Evolutionary conservation across 1,140 invertebrate species (phyloP).

Genomic region (Rhagoletis pomonella): DNA sequence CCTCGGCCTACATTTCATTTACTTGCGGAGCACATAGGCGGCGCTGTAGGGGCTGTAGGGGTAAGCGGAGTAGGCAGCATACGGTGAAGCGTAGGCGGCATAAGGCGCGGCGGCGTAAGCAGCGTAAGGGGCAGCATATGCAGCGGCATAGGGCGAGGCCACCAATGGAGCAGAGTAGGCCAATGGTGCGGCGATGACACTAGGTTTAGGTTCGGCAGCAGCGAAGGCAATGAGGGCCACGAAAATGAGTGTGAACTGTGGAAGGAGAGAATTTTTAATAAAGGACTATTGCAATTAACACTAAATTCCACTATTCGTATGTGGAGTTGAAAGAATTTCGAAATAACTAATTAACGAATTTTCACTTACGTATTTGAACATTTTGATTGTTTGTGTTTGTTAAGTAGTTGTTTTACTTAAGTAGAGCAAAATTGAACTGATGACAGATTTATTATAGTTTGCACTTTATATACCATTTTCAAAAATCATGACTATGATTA

Average conservation of each 20-base stretch:
- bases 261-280: background rate
- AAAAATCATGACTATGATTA: too few species aligned
- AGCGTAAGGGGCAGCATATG: constrained; percentile 57
- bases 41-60: constrained; percentile 42
- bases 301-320: too few species aligned
- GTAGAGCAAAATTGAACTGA: constrained; percentile 42
- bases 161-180: constrained; percentile 55
- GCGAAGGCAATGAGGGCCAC: constrained; percentile 68
- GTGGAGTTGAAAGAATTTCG: background rate
- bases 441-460: background rate
- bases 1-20: background rate
- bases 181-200: constrained; percentile 62
- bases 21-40: constrained; percentile 56
- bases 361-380: constrained; percentile 73
- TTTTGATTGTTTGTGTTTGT: constrained; percentile 60
- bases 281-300: background rate
- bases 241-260: constrained; percentile 69
- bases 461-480: background rate
- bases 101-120: constrained; percentile 55
- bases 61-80: constrained; percentile 53
- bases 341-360: background rate
- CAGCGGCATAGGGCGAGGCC: constrained; percentile 59
- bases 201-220: constrained; percentile 65
- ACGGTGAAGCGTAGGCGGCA: constrained; percentile 51
- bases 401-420: constrained; percentile 22